A percentile compares a stretch with the other conserved stretches of the same genome.
phyloP scores from a whole-genome alignment of 2,113 vertebrate genomes.

The Aythya baeri region DNA sequence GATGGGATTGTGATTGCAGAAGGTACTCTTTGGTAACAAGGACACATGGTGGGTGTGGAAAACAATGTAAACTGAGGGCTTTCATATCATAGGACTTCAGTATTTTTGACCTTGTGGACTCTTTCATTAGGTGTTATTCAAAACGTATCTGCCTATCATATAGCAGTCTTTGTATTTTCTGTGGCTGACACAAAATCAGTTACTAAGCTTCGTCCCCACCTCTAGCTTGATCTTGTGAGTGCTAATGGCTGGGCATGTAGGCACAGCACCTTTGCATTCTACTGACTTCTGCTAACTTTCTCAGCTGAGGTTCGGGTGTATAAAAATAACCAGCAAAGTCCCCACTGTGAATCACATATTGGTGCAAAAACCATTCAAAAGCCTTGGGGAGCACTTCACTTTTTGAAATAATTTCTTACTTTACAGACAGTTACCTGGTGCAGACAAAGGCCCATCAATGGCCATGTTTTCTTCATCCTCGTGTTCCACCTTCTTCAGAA shows the following conservation, averaged over 20 bases:
- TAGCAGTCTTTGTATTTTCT: background rate
- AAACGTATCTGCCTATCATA: background rate
- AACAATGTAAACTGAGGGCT: background rate
- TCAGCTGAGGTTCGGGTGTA: background rate
- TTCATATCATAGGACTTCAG: background rate
- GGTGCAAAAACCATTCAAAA: background rate
- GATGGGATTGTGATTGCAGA: background rate
- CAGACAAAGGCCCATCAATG: constrained; percentile 43
- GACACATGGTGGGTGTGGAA: background rate
- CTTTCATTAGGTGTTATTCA: background rate
- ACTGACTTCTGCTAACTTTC: background rate
- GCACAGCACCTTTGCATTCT: background rate
- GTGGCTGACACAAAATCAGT: background rate
- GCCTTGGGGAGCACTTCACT: background rate
- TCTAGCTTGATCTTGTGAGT: background rate
- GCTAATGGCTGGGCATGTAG: background rate
- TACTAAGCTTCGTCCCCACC: background rate
- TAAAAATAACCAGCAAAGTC: background rate
- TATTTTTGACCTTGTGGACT: background rate
- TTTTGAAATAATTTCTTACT: background rate
- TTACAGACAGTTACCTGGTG: constrained; percentile 66
- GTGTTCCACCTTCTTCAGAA: constrained; percentile 89
- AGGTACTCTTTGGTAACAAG: background rate
- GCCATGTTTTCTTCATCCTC: constrained; percentile 81
- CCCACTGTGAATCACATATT: background rate